Evolutionary conservation across 2,797 vertebrate species (phyloP), one percentile per base, ranked within the genome.

Genomic region (Botia almorhae): DNA sequence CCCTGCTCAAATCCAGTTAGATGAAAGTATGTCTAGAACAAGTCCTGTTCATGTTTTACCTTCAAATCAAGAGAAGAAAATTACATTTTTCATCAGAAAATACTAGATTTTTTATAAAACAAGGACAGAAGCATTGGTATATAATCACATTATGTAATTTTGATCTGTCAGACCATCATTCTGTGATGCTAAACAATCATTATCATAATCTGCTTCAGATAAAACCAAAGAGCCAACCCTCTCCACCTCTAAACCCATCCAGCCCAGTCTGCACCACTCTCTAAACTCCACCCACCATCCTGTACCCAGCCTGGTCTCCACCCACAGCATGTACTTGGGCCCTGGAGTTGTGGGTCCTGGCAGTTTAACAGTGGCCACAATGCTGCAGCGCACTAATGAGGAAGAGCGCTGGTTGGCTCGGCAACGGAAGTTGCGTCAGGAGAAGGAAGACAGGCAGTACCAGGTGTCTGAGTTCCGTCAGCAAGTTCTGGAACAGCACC

Each of bases 401-500:
- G 98, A 99, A 84, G 98, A 99, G 89, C 96, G 98, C 83, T 99
- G 97, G 97, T 89, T 98, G 91, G 97, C 96, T 0, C 93, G 97
- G 61, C 97, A 99, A 89, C 94, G 97, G 72, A 96, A 96, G 72
- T 93, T 98, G 72, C 93, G 98, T 21, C 98, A 98, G 83, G 98
- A 99, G 92, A 99, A 99, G 85, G 98, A 98, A 73, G 98, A 99
- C 80, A 94, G 98, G 33, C 97, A 99, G 71, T 98, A 97, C 80
- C 98, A 99, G 85, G 97, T 99, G 90, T 99, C 97, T 0, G 97
- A 99, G 85, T 99, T 99, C 82, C 95, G 98, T 76, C 98, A 99
- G 88, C 97, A 99, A 87, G 96, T 99, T 81, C 90, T 99, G 86
- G 97, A 99, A 88, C 97, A 99, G 90, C 98, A 98, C 89, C 91